Percentiles rank a stretch among this genome's conserved stretches.
These are phyloP conservation scores for Drosophila differens DNA, from an alignment of 2,888 invertebrate species.

Conservation along the genomic window DNA sequence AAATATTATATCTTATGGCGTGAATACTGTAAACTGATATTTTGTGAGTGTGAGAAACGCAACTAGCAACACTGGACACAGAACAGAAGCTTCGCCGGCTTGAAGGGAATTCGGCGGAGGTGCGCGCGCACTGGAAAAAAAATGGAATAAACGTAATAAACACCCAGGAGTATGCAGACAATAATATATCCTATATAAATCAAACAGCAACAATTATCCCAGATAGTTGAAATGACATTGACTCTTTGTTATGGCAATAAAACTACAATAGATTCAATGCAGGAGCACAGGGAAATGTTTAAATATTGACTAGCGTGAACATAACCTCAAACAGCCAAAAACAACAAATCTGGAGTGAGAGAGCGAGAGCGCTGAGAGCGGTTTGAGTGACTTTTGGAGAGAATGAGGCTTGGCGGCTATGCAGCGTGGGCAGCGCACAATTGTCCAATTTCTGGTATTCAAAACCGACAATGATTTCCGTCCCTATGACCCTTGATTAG, in stretches of 20 bases:
- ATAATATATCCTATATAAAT: neutral
- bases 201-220: neutral
- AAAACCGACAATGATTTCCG: constrained; percentile 22
- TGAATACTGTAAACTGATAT: neutral
- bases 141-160: constrained; percentile 1
- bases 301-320: constrained; percentile 21
- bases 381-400: neutral
- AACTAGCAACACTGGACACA: neutral
- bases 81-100: constrained; percentile 34
- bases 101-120: constrained; percentile 25
- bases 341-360: constrained; percentile 3
- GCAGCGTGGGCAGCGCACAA: constrained; percentile 31
- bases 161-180: neutral
- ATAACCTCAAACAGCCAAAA: constrained; percentile 30
- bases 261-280: constrained; percentile 1
- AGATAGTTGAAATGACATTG: constrained; percentile 16
- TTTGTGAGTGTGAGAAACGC: neutral
- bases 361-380: constrained; percentile 7
- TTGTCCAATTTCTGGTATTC: constrained; percentile 24
- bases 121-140: constrained; percentile 61
- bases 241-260: constrained; percentile 5
- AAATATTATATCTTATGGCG: neutral
- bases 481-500: constrained; percentile 29
- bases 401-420: constrained; percentile 12
- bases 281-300: constrained; percentile 4